Evolutionary conservation across 1,140 invertebrate genomes (phyloP), one percentile per base, ranked within the genome.

Genomic region (Trichonephila clavipes): DNA sequence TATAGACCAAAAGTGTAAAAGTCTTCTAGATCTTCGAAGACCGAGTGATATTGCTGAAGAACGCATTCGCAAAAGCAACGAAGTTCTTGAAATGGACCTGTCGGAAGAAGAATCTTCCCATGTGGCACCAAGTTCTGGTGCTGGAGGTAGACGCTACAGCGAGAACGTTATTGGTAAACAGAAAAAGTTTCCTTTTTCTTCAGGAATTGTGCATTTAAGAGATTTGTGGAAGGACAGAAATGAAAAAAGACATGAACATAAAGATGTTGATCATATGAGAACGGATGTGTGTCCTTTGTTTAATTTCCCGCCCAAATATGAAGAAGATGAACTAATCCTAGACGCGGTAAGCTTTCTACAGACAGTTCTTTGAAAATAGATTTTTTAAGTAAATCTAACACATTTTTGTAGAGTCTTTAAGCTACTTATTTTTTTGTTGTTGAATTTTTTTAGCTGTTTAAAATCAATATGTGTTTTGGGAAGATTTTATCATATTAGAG

Each of bases 271-370:
- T 28, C 64, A 88, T 62, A 77, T 62, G 8, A 72, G 92, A 81
- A 51, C 92, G 6, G 92, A 93, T 88, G 92, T 93, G 7, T 93
- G 92, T 24, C 92, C 92, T 24, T 66, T 93, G n/a, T 93, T 93
- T 28, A 93, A 12, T 58, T 93, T 93, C n/a, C 92, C 92, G 0
- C 61, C 16, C 59, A 93, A 88, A 1, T 18, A n/a, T 40, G 92
- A 93, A 51, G 92, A 93, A 93, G 92, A 93, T 51, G 92, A 93
- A 19, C 8, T 77, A 7, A 93, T 93, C 51, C 69, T 93, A 8
- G 92, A 93, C 62, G 62, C 92, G 18, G 92, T 93, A 88, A 93
- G 92, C 61, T 85, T 7, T 59, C 24, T 62, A 2, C 44, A 51
- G 44, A 51, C 8, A 51, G 3, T 6, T 51, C 3, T 3, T 51